Conservation (phyloP, 2,797 vertebrate genomes). For the Leptoclinus maculatus region DNA sequence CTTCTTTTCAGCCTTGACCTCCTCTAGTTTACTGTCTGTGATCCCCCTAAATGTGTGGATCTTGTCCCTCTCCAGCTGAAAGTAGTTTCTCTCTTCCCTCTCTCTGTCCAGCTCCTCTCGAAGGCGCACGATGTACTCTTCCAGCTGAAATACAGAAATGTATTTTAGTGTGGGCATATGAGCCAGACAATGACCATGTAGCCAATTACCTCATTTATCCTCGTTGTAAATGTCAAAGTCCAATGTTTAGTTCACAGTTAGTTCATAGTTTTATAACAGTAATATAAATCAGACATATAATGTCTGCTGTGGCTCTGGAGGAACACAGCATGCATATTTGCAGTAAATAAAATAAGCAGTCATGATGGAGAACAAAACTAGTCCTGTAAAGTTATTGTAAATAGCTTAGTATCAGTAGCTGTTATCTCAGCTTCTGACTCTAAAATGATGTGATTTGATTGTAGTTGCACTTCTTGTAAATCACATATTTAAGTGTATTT, state of each 20-base stretch:
- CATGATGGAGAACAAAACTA: background rate
- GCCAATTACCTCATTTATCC: background rate
- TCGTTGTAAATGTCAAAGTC: conserved; percentile 11
- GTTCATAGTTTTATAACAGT: too few relatives aligned
- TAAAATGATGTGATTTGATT: background rate
- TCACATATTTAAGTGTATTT: background rate
- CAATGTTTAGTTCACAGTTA: background rate
- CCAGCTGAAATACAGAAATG: conserved; percentile 80
- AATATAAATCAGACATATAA: background rate
- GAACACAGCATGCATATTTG: background rate
- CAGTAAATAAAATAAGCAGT: background rate
- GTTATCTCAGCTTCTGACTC: background rate
- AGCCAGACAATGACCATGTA: background rate
- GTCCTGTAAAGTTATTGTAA: background rate
- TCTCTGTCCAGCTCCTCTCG: conserved; percentile 90
- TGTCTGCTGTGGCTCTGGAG: background rate
- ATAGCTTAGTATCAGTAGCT: background rate
- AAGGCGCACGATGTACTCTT: conserved; percentile 83
- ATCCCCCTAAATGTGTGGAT: conserved; percentile 88
- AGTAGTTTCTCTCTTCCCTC: conserved; percentile 91
- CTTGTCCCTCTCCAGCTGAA: conserved; percentile 91
- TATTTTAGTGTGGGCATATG: background rate
- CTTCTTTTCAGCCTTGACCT: conserved; percentile 86
- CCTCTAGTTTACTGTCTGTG: conserved; percentile 85
- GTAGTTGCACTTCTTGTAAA: background rate